A percentile compares a stretch with the other conserved stretches of the same genome.
Evolutionary conservation across 1,140 invertebrate species (phyloP).

Genomic region (Druon quercuslanigerum): DNA sequence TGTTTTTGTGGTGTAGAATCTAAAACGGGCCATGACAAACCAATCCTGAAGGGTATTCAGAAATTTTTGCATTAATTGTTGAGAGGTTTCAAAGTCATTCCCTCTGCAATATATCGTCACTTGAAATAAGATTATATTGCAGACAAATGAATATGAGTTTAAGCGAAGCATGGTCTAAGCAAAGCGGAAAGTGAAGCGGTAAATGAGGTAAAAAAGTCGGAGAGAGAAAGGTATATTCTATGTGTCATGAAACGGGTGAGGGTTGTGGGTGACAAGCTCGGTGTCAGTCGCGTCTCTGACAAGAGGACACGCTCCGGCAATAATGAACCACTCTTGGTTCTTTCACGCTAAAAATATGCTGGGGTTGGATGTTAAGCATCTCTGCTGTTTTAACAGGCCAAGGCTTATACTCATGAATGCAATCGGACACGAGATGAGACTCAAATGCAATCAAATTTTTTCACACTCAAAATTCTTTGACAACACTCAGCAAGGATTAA

Average conservation of each 20-base stretch:
- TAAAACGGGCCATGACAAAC: too few relatives aligned
- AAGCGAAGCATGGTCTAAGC: conserved; percentile 26
- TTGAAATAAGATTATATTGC: neutral
- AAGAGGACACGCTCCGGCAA: conserved; percentile 58
- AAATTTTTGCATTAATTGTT: too few relatives aligned
- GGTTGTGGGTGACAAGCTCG: conserved; percentile 41
- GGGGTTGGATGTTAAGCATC: neutral
- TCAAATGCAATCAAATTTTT: neutral
- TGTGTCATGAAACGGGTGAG: conserved; percentile 47
- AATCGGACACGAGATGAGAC: conserved; percentile 4
- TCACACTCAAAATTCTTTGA: neutral
- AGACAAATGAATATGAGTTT: conserved; percentile 2
- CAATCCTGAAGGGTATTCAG: too few relatives aligned
- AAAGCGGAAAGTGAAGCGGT: conserved; percentile 30
- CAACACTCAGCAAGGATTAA: too few relatives aligned
- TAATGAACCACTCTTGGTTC: conserved; percentile 61
- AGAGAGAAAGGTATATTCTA: conserved; percentile 45
- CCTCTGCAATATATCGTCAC: too few relatives aligned
- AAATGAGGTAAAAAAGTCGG: conserved; percentile 42
- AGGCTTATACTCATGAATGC: neutral
- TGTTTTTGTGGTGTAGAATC: too few relatives aligned
- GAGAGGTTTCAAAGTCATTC: too few relatives aligned
- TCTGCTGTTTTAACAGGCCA: conserved; percentile 8
- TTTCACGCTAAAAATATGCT: conserved; percentile 44
- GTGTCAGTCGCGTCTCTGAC: conserved; percentile 61